These are phyloP conservation scores for Erythrolamprus reginae DNA, from an alignment of 2,113 vertebrate genomes.

Conservation along the genomic window DNA sequence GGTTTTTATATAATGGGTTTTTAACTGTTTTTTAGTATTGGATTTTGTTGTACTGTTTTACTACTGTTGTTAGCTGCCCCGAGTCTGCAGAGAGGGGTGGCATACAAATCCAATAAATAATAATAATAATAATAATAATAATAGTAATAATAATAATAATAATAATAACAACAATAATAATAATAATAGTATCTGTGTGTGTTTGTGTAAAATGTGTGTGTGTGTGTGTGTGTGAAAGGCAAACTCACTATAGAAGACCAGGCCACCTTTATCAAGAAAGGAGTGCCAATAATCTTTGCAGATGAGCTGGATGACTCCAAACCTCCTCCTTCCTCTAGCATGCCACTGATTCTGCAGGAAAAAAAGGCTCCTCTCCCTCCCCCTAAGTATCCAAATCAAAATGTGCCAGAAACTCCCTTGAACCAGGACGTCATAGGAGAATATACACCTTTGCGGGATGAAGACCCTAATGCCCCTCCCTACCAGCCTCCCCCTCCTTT, in stretches of 20 bases:
- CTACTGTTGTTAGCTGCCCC: no score
- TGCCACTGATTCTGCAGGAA: constrained; percentile 94
- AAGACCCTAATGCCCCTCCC: constrained; percentile 91
- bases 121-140: no score
- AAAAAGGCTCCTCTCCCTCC: constrained; percentile 93
- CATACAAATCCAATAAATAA: no score
- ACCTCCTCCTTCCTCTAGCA: constrained; percentile 91
- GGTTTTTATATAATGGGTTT: no score
- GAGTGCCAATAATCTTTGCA: constrained; percentile 94
- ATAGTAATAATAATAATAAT: no score
- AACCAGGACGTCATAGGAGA: constrained; percentile 91
- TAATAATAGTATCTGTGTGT: no score
- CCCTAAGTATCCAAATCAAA: constrained; percentile 90
- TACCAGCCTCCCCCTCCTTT: constrained; percentile 95
- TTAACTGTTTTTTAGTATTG: no score
- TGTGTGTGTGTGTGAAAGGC: no score
- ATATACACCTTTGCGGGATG: constrained; percentile 87
- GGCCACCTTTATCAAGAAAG: constrained; percentile 97
- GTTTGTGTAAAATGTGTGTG: no score
- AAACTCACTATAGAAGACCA: constrained; percentile 96
- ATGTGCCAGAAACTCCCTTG: constrained; percentile 84
- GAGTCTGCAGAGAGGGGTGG: no score
- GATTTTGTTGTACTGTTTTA: no score
- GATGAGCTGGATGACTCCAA: constrained; percentile 96
- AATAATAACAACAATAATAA: no score